phyloP scores from a whole-genome alignment of 2,113 vertebrate genomes.

The Oryctolagus cuniculus region DNA sequence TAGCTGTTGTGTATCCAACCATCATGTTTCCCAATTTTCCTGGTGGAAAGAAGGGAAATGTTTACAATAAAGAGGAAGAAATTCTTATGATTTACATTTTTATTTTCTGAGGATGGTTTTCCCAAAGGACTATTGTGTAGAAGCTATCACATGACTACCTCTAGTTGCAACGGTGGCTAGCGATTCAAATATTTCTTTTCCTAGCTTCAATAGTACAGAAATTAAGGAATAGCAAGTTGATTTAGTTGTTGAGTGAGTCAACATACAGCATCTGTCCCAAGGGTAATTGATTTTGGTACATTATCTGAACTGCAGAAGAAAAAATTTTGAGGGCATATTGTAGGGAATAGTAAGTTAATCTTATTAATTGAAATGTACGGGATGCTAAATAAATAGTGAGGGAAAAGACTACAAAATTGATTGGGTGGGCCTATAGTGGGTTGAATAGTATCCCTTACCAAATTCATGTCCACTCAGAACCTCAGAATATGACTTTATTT shows the following conservation, averaged over 20 bases:
- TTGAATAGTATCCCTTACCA: neutral
- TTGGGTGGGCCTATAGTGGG: neutral
- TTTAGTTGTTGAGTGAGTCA: neutral
- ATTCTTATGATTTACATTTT: neutral
- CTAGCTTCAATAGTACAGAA: neutral
- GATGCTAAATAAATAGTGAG: neutral
- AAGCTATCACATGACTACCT: neutral
- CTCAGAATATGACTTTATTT: constrained; percentile 29
- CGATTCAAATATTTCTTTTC: constrained; percentile 10
- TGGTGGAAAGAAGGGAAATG: neutral
- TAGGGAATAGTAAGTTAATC: neutral
- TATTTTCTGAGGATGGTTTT: neutral
- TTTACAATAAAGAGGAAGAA: neutral
- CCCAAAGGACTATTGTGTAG: neutral
- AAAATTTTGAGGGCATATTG: neutral
- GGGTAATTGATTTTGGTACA: neutral
- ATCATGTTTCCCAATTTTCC: neutral
- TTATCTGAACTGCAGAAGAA: neutral
- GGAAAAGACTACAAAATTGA: neutral
- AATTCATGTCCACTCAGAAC: neutral
- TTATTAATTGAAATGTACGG: neutral
- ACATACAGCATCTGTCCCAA: neutral
- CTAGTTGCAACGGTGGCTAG: neutral
- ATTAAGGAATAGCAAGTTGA: neutral
- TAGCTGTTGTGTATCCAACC: neutral